phyloP scores from a whole-genome alignment of 2,888 invertebrate genomes.

The Colletes collaris region DNA sequence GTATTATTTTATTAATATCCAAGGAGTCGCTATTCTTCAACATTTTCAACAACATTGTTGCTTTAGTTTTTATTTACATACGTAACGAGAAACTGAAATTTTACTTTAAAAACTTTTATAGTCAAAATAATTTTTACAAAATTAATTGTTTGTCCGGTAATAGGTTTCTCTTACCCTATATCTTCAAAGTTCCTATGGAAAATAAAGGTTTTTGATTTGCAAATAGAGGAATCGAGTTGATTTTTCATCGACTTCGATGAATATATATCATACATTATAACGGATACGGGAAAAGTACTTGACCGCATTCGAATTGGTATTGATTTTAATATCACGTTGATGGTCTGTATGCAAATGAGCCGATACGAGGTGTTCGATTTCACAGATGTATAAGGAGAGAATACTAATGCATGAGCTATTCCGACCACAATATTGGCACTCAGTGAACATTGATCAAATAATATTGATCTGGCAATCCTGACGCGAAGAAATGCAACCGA shows the following conservation, averaged over 20 bases:
- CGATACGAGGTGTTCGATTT: slow-evolving; percentile 38
- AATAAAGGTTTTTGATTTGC: slow-evolving; percentile 23
- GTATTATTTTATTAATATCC: no score
- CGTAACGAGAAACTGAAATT: no score
- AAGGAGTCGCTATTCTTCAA: no score
- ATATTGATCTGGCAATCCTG: slow-evolving; percentile 4
- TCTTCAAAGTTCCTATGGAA: neutral
- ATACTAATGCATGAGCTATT: slow-evolving; percentile 35
- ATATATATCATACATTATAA: slow-evolving; percentile 10
- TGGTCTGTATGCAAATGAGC: slow-evolving; percentile 50
- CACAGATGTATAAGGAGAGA: slow-evolving; percentile 29
- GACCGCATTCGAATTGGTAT: slow-evolving; percentile 56
- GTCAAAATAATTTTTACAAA: no score
- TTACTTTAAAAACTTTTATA: no score
- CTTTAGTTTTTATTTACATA: no score
- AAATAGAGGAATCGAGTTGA: slow-evolving; percentile 2
- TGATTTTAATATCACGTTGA: slow-evolving; percentile 53
- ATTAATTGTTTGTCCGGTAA: no score
- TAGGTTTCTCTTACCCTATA: no score
- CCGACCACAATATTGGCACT: neutral
- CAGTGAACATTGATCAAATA: slow-evolving; percentile 16
- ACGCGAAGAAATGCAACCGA: neutral
- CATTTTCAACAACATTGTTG: no score
- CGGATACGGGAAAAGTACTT: slow-evolving; percentile 46
- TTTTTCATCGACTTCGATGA: slow-evolving; percentile 31